These are phyloP conservation scores for Grus americana DNA, from an alignment of 2,113 vertebrate species.

Conservation along the genomic window DNA sequence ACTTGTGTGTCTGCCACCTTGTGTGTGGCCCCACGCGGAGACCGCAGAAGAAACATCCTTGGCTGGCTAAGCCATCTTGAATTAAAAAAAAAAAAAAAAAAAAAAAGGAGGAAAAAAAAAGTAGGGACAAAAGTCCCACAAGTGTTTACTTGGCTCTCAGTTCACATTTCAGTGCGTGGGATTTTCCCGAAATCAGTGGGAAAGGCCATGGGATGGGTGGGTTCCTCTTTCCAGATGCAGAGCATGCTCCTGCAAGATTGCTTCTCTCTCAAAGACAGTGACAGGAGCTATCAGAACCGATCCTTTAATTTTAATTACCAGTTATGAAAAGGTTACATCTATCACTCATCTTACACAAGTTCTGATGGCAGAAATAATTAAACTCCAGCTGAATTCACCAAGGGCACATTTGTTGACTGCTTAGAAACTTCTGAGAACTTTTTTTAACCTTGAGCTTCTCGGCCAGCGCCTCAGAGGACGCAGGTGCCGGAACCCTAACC, in stretches of 20 bases:
- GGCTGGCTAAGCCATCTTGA: not conserved
- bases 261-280: not conserved
- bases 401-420: not conserved
- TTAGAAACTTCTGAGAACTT: not conserved
- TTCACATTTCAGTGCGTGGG: not conserved
- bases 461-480: rapidly evolving
- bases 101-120: not conserved
- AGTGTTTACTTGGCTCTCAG: not conserved
- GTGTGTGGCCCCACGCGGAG: not conserved
- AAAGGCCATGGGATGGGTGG: not conserved
- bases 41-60: not conserved
- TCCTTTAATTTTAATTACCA: not conserved
- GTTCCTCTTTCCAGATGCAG: not conserved
- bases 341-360: not conserved
- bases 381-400: not conserved
- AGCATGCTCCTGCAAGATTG: rapidly evolving
- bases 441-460: not conserved
- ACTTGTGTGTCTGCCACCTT: not conserved
- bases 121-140: not conserved
- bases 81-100: not conserved
- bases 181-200: not conserved
- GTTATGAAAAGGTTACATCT: not conserved
- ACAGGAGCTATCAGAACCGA: not conserved
- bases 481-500: not conserved
- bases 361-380: not conserved